These are phyloP conservation scores for Buteo buteo DNA, from an alignment of 2,113 vertebrate species.

Conservation along the genomic window DNA sequence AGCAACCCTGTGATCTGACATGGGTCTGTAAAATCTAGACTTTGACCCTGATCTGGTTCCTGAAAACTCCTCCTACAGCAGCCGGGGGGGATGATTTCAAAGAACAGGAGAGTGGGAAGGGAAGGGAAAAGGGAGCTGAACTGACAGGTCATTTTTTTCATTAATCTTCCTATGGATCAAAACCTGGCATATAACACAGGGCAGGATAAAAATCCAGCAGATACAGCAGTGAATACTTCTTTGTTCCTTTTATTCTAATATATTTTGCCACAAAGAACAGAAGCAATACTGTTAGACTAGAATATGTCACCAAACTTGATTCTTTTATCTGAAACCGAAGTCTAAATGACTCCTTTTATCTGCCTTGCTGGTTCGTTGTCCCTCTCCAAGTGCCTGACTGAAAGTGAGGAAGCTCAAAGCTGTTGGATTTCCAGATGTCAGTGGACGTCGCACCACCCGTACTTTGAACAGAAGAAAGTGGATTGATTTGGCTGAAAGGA, in stretches of 20 bases:
- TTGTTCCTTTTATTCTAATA: slow-evolving; percentile 50
- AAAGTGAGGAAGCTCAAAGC: slow-evolving; percentile 44
- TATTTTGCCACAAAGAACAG: slow-evolving; percentile 47
- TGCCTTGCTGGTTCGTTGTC: slow-evolving; percentile 30
- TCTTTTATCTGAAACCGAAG: slow-evolving; percentile 62
- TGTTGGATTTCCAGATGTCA: slow-evolving; percentile 68
- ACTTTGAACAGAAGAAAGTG: slow-evolving; percentile 51
- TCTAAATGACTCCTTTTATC: slow-evolving; percentile 73
- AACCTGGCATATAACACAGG: neutral
- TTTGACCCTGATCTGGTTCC: neutral
- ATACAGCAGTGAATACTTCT: slow-evolving; percentile 19
- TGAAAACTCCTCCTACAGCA: neutral
- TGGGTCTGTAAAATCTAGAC: neutral
- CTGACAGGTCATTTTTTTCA: neutral
- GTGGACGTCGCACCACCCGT: slow-evolving; percentile 58
- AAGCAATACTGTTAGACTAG: slow-evolving; percentile 49
- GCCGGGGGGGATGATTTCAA: neutral
- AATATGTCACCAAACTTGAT: slow-evolving; percentile 55
- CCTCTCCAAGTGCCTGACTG: neutral
- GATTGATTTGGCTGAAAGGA: slow-evolving; percentile 27
- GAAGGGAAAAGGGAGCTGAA: neutral
- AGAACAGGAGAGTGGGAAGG: neutral
- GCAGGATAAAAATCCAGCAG: slow-evolving; percentile 3
- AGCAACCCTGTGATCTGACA: neutral
- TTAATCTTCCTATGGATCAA: neutral